Evolutionary conservation across 2,888 invertebrate species (phyloP).

Genomic region (Macaria liturata): DNA sequence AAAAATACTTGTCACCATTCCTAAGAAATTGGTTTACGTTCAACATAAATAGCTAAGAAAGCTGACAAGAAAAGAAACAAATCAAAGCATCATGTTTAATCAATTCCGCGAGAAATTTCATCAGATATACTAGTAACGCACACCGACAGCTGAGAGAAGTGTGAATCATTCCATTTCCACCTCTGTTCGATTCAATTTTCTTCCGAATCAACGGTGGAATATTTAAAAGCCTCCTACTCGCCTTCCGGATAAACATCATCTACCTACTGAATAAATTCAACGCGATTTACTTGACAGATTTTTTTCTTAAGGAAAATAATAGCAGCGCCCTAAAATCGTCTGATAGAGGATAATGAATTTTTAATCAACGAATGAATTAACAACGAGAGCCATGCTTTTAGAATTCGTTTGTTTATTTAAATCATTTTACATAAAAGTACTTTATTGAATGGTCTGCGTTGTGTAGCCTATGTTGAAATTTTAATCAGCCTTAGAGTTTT

Average conservation of each 20-base stretch:
- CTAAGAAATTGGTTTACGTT: background rate
- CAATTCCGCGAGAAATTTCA: constrained; percentile 16
- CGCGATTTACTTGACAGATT: constrained; percentile 10
- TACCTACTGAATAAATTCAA: constrained; percentile 14
- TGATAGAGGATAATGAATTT: constrained; percentile 7
- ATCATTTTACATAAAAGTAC: too few species aligned
- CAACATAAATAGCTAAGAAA: background rate
- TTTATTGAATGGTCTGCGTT: too few species aligned
- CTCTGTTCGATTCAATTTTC: constrained; percentile 24
- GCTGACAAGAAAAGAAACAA: constrained; percentile 9
- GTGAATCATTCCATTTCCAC: constrained; percentile 22
- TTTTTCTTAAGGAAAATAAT: constrained; percentile 6
- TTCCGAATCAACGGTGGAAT: constrained; percentile 16
- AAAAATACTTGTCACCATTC: too few species aligned
- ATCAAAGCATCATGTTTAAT: constrained; percentile 14
- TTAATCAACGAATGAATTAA: constrained; percentile 3
- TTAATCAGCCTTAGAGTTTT: too few species aligned
- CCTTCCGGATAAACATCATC: constrained; percentile 15
- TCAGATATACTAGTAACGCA: constrained; percentile 10
- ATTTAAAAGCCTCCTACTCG: constrained; percentile 15
- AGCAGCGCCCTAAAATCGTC: constrained; percentile 3
- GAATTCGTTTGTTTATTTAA: background rate
- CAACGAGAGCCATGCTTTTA: constrained; percentile 1
- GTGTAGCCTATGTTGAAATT: too few species aligned
- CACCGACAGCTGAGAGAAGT: constrained; percentile 21